These are phyloP conservation scores for cat (Felis catus) DNA, from an alignment of 2,113 vertebrate genomes.

Conservation along the genomic window DNA sequence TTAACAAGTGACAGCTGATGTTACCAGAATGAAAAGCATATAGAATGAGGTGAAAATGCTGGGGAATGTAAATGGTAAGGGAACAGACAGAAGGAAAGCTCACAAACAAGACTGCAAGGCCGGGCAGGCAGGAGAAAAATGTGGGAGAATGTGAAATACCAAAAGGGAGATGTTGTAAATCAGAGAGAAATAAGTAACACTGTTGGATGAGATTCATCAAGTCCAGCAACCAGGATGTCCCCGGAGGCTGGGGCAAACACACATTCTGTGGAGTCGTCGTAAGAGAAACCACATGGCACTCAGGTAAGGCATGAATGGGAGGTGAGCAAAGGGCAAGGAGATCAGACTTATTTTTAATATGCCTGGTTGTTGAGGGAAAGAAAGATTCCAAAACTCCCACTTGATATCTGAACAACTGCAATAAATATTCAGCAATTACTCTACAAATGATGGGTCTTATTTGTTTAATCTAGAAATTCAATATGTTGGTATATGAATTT, in stretches of 20 bases:
- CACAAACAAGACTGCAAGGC: neutral
- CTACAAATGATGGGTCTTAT: neutral
- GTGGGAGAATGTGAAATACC: neutral
- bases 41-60: neutral
- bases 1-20: neutral
- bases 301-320: neutral
- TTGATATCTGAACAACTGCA: neutral
- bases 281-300: neutral
- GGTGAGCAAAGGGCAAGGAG: neutral
- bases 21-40: neutral
- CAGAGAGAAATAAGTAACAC: neutral
- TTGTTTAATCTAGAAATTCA: neutral
- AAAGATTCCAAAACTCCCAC: neutral
- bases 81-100: neutral
- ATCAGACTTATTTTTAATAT: neutral
- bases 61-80: neutral
- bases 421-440: slow-evolving; percentile 9
- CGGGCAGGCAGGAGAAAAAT: neutral
- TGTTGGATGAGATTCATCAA: neutral
- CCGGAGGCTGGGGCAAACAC: neutral
- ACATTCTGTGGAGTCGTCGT: neutral
- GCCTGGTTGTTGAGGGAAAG: neutral
- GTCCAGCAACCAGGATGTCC: neutral
- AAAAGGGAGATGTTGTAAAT: neutral
- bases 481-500: neutral